Percentiles rank a stretch among this genome's conserved stretches.
phyloP scores from a whole-genome alignment of 2,888 invertebrate genomes.

The Xestia xanthographa region DNA sequence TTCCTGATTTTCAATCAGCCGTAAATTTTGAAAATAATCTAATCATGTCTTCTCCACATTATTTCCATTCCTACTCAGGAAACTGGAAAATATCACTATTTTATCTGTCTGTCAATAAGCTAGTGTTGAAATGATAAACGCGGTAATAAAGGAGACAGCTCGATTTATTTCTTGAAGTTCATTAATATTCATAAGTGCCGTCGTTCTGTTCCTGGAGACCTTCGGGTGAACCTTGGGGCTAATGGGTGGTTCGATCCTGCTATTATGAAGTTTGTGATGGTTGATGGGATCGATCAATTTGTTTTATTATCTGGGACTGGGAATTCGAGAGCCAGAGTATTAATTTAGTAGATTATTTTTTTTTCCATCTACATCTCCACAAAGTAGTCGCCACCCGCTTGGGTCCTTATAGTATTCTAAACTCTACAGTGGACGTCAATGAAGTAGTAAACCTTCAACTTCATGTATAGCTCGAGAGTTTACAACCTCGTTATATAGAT shows the following conservation, averaged over 20 bases:
- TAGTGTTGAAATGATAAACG: constrained; percentile 47
- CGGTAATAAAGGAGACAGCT: constrained; percentile 37
- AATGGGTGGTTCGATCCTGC: constrained; percentile 52
- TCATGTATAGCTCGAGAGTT: neutral
- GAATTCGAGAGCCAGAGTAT: neutral
- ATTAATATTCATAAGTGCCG: constrained; percentile 64
- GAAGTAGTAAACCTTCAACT: neutral
- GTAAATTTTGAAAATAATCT: neutral
- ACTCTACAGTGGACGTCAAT: neutral
- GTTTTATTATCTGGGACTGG: neutral
- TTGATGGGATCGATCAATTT: neutral
- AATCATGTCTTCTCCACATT: neutral
- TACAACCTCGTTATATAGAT: no score
- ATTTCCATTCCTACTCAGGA: constrained; percentile 17
- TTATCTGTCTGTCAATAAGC: constrained; percentile 2
- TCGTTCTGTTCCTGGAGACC: constrained; percentile 56
- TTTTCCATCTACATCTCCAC: neutral
- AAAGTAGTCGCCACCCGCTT: neutral
- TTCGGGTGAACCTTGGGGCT: constrained; percentile 64
- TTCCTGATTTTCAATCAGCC: neutral
- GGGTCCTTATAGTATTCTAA: neutral
- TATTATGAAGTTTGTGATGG: constrained; percentile 28
- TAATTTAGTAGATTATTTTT: neutral
- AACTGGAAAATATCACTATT: constrained; percentile 37
- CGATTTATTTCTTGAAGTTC: constrained; percentile 46